Evolutionary conservation across 2,797 vertebrate genomes (phyloP), one percentile per base, ranked within the genome.

Genomic region (Gila robusta): DNA sequence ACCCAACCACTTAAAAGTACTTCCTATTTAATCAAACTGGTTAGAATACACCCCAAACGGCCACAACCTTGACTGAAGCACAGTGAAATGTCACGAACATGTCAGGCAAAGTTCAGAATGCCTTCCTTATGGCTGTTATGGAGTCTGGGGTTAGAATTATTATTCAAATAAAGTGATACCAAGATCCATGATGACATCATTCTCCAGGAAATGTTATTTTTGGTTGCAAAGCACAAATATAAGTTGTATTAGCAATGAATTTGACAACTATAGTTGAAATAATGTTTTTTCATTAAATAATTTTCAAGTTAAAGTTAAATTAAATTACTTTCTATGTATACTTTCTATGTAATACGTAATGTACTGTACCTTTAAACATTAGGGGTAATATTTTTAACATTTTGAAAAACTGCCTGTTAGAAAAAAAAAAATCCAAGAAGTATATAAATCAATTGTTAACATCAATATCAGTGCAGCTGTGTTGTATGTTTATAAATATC

Each of bases 101-200:
- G 79, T 52, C 66, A 70, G 11, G 79, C 41, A 80, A 47, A 80
- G 39, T 47, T 67, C 41, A 80, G 39, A 21, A 49, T 67, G 78
- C 41, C 5, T 80, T 67, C 41, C 78, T 80, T 67, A 3, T 37
- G 64, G 64, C 79, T 23, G 39, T 44, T 47, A 19, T 47, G n/a
- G n/a, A 79, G 56, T 14, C n/a, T 28, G 39, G 26, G 59, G 74
- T 56, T 16, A 77, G 35, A 37, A 52, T 78, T 12, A 49, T 49
- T 17, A 49, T 54, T 21, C 19, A 54, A 54, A 54, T 21, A 21
- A 21, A 54, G 19, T 54, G 19, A 9, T 23, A 9, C 21, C 66
- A 37, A 23, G 39, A 71, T 41, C 21, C 66, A 37, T 37, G 39
- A 71, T 41, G 3, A 7, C 12, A 12, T 39, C 5, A 41, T 23